Evolutionary conservation across 2,888 invertebrate species (phyloP).

Genomic region (Cheilosia pagana): DNA sequence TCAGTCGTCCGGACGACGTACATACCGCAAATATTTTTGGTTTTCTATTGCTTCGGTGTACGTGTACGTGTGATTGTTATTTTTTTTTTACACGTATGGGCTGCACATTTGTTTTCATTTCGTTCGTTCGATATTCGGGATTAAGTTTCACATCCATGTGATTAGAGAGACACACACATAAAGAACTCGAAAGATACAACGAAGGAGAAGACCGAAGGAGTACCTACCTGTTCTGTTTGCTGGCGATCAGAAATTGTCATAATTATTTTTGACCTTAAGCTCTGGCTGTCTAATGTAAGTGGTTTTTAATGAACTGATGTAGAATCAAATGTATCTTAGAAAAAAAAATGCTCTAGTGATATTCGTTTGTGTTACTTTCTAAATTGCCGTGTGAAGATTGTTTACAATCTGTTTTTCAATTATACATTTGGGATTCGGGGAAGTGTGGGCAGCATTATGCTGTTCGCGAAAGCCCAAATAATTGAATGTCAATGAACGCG

Average conservation of each 20-base stretch:
- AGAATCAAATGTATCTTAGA: too few relatives aligned
- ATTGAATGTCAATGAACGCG: conserved; percentile 63
- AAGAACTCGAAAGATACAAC: not conserved
- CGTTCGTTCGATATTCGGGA: conserved; percentile 54
- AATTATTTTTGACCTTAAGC: conserved; percentile 72
- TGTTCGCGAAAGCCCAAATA: conserved; percentile 5
- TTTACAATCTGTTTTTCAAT: conserved; percentile 35
- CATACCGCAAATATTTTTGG: conserved; percentile 72
- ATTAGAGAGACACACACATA: conserved; percentile 42
- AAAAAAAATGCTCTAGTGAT: not conserved
- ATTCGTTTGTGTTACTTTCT: conserved; percentile 41
- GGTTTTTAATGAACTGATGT: not conserved
- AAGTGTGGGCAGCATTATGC: conserved; percentile 54
- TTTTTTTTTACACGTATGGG: conserved; percentile 10
- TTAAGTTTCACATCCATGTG: conserved; percentile 63
- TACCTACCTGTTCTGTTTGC: conserved; percentile 57
- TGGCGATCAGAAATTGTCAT: conserved; percentile 66
- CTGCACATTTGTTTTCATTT: conserved; percentile 40
- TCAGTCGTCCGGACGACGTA: conserved; percentile 61
- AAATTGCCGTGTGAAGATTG: conserved; percentile 57
- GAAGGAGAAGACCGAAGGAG: conserved; percentile 45
- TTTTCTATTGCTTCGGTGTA: conserved; percentile 56
- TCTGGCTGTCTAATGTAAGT: conserved; percentile 57
- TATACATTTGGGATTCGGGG: conserved; percentile 19
- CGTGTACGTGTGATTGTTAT: conserved; percentile 60